A percentile compares a stretch with the other conserved stretches of the same genome.
These are phyloP conservation scores for Ethmia dodecea DNA, from an alignment of 2,888 invertebrate species.

Conservation along the genomic window DNA sequence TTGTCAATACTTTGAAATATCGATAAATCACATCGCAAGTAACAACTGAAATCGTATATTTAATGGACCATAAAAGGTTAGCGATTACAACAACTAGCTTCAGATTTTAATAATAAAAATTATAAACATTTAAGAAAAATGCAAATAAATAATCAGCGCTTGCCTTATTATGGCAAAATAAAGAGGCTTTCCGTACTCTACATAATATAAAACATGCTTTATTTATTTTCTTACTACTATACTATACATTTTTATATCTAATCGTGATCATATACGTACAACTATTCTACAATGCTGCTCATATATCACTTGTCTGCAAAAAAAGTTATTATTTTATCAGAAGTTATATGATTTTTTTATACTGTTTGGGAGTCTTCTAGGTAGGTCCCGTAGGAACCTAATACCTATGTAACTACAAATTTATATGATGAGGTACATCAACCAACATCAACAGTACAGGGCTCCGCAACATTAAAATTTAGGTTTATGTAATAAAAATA, in stretches of 20 bases:
- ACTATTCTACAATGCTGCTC: conserved; percentile 57
- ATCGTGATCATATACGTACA: conserved; percentile 61
- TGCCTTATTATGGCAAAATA: conserved; percentile 58
- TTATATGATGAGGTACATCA: no score
- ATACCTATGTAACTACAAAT: background rate
- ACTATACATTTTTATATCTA: conserved; percentile 64
- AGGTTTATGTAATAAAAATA: no score
- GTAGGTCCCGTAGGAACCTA: no score
- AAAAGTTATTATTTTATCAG: no score
- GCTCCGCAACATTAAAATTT: no score
- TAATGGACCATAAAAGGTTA: conserved; percentile 27
- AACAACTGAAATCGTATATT: conserved; percentile 4
- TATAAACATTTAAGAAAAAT: conserved; percentile 71
- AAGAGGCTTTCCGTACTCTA: conserved; percentile 67
- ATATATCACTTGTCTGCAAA: conserved; percentile 26
- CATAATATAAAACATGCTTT: conserved; percentile 76
- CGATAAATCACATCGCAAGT: conserved; percentile 10
- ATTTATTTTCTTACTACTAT: conserved; percentile 61
- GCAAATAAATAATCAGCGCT: conserved; percentile 75
- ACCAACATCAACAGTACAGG: no score
- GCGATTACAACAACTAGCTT: conserved; percentile 62
- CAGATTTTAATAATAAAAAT: conserved; percentile 58
- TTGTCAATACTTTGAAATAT: background rate
- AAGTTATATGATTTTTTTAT: no score
- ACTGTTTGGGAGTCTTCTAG: no score